These are phyloP conservation scores for Calyptomena viridis DNA, from an alignment of 2,113 vertebrate species.

Conservation along the genomic window DNA sequence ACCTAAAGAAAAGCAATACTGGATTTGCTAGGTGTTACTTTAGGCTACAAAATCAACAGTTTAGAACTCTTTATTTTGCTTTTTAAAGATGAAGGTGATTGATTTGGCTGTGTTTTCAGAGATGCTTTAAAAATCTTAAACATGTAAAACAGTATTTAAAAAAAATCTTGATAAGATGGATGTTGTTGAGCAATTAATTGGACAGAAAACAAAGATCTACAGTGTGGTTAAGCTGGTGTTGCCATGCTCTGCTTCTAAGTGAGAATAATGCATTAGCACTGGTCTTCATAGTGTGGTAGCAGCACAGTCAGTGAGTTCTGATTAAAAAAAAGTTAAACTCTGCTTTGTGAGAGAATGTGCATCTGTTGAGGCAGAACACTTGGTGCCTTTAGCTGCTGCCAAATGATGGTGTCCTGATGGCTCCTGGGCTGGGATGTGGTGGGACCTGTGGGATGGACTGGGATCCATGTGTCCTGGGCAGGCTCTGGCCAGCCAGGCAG, in stretches of 20 bases:
- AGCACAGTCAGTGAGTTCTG: not conserved
- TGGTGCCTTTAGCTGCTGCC: not conserved
- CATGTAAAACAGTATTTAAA: not conserved
- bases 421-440: not conserved
- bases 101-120: not conserved
- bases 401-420: fast-evolving
- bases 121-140: not conserved
- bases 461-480: not conserved
- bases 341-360: not conserved
- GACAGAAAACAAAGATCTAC: not conserved
- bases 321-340: not conserved
- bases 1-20: not conserved
- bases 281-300: not conserved
- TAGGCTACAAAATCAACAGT: not conserved
- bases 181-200: not conserved
- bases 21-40: not conserved
- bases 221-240: not conserved
- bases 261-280: conserved; percentile 44
- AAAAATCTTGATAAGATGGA: not conserved
- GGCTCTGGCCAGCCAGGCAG: too few relatives aligned
- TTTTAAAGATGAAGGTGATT: not conserved
- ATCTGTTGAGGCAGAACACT: conserved; percentile 12
- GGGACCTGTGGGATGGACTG: not conserved
- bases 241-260: not conserved
- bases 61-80: not conserved